A percentile compares a stretch with the other conserved stretches of the same genome.
These are phyloP conservation scores for Podabrus alpinus DNA, from an alignment of 2,888 invertebrate species.

Conservation along the genomic window DNA sequence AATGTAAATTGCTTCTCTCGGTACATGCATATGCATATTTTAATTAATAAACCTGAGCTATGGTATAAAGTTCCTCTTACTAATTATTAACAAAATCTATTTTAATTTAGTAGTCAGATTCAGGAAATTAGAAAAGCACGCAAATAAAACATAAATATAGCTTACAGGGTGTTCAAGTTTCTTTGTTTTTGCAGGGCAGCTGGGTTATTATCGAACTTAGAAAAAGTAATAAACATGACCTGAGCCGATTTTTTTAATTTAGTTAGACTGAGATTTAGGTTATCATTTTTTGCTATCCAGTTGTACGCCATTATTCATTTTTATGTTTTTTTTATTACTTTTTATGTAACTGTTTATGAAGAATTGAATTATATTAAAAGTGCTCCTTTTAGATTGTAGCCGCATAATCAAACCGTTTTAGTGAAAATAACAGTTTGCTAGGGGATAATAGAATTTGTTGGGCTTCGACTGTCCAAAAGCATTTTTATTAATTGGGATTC, in stretches of 20 bases:
- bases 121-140: not conserved
- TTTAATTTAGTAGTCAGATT: not conserved
- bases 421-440: no score
- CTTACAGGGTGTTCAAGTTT: not conserved
- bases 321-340: no score
- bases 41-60: not conserved
- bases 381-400: no score
- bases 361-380: no score
- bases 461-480: no score
- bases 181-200: not conserved
- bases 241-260: not conserved
- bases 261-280: no score
- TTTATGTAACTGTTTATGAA: no score
- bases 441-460: no score
- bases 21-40: not conserved
- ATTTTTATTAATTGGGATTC: no score
- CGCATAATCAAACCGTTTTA: no score
- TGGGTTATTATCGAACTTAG: not conserved
- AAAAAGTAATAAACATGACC: not conserved
- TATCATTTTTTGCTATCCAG: no score
- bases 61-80: not conserved
- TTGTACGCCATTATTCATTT: no score
- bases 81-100: not conserved
- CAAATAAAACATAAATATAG: not conserved
- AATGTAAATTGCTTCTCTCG: not conserved